Evolutionary conservation across 2,888 invertebrate species (phyloP).

Genomic region (Mesorhabditis belari): DNA sequence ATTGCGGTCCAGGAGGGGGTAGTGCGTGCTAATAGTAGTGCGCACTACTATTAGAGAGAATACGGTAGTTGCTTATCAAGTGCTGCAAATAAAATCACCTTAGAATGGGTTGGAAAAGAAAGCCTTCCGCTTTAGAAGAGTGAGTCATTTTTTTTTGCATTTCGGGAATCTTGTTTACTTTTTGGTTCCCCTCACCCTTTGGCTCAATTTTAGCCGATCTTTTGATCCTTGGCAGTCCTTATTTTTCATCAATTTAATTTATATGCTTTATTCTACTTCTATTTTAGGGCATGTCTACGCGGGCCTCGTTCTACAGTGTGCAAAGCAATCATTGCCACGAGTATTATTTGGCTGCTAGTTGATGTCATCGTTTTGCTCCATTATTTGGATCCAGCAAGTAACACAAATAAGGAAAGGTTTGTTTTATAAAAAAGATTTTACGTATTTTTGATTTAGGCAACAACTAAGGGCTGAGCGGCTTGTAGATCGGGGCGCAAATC

Average conservation of each 20-base stretch:
- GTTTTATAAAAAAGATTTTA: background rate
- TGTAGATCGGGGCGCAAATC: too few relatives aligned
- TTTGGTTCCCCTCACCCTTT: background rate
- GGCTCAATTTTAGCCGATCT: background rate
- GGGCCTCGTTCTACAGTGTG: constrained; percentile 45
- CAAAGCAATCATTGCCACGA: constrained; percentile 49
- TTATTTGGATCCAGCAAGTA: constrained; percentile 39
- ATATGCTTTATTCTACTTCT: constrained; percentile 8
- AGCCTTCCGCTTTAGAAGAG: background rate
- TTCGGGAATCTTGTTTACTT: background rate
- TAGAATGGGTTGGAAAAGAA: background rate
- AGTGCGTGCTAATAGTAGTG: too few relatives aligned
- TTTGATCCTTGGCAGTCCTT: background rate
- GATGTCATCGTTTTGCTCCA: constrained; percentile 49
- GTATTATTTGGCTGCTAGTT: constrained; percentile 49
- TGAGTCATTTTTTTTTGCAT: background rate
- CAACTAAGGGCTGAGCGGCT: background rate
- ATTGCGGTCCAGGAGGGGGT: too few relatives aligned
- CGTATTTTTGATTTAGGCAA: background rate
- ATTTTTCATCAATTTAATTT: background rate
- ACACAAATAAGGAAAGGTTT: background rate
- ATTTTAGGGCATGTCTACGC: constrained; percentile 13
- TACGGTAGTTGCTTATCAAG: background rate
- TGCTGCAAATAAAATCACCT: background rate
- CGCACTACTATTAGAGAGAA: too few relatives aligned